These are phyloP conservation scores for Crocodylus rhombifer DNA, from an alignment of 2,797 vertebrate genomes.

Conservation along the genomic window DNA sequence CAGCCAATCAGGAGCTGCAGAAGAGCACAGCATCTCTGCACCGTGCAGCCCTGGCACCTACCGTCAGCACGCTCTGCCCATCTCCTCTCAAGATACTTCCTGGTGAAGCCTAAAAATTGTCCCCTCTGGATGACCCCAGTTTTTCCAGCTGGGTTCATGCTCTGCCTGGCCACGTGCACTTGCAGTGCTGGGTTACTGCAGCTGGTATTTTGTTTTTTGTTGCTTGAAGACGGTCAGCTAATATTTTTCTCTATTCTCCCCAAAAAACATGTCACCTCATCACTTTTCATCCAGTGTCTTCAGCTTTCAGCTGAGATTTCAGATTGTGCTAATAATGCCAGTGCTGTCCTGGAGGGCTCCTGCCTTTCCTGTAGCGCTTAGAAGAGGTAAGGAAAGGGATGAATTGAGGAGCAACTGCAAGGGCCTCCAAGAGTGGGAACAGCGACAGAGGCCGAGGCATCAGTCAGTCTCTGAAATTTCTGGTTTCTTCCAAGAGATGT, in stretches of 20 bases:
- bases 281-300: neutral
- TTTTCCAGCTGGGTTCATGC: neutral
- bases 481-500: neutral
- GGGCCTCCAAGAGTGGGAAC: neutral
- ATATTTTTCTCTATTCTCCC: accelerated
- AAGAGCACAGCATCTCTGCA: neutral
- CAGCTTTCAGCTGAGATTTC: neutral
- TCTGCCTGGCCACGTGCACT: neutral
- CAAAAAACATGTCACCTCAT: neutral
- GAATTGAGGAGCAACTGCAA: neutral
- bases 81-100: neutral
- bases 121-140: no score
- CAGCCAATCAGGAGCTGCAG: neutral
- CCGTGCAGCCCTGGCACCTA: no score
- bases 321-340: neutral
- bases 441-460: neutral
- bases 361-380: neutral
- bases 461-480: neutral
- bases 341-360: no score
- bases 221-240: neutral
- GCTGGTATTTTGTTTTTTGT: neutral
- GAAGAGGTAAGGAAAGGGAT: neutral
- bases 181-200: neutral
- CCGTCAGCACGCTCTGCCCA: neutral
- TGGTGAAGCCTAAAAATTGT: neutral